These are phyloP conservation scores for Abscondita cerata DNA, from an alignment of 2,888 invertebrate species.

Conservation along the genomic window DNA sequence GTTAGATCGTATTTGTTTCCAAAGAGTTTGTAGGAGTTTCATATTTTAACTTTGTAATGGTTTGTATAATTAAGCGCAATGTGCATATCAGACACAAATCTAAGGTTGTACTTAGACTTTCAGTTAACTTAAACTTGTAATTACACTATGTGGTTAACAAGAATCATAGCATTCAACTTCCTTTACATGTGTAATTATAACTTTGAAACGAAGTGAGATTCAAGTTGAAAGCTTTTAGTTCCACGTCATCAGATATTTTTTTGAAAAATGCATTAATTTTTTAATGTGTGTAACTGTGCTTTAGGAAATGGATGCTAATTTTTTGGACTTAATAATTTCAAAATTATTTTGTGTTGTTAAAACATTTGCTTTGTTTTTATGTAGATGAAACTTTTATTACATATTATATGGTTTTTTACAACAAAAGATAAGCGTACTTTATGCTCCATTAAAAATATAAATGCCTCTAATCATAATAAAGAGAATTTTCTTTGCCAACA, in stretches of 20 bases:
- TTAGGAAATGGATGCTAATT: no score
- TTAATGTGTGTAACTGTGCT: no score
- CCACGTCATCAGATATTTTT: no score
- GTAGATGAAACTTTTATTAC: conserved; percentile 5
- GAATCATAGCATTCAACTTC: conserved; percentile 14
- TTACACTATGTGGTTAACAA: conserved; percentile 22
- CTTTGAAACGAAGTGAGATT: conserved; percentile 14
- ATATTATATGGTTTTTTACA: conserved; percentile 11
- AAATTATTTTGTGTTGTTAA: background rate
- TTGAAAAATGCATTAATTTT: no score
- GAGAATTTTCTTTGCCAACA: conserved; percentile 21
- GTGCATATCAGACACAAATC: conserved; percentile 12
- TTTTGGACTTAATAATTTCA: no score
- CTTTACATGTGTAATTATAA: conserved; percentile 22
- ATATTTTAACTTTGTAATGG: conserved; percentile 5
- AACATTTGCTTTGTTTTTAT: conserved; percentile 9
- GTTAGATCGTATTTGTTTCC: background rate
- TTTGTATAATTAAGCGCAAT: conserved; percentile 13
- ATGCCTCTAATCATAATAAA: conserved; percentile 27
- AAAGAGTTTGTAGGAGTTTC: conserved; percentile 5
- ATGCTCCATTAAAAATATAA: conserved; percentile 25
- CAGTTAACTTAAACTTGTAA: conserved; percentile 40
- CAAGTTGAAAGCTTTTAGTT: no score
- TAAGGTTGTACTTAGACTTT: conserved; percentile 13
- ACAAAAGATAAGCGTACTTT: conserved; percentile 21